Evolutionary conservation across 2,797 vertebrate species (phyloP).

Genomic region (Pitangus sulphuratus): DNA sequence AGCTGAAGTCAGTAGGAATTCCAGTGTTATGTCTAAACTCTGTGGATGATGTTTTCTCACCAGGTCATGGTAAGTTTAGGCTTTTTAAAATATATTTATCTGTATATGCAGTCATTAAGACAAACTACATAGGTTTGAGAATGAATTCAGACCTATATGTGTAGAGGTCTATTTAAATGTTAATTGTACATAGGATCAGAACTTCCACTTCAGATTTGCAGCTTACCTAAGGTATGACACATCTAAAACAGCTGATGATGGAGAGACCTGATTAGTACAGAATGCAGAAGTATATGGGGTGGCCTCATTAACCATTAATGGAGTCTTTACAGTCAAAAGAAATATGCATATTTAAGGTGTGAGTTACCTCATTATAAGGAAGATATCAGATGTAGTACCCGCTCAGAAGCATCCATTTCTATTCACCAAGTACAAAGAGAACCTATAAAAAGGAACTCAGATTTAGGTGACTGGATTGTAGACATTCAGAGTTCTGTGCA

Average conservation of each 20-base stretch:
- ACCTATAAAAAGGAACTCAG: background rate
- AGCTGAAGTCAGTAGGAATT: slow-evolving; percentile 92
- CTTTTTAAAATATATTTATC: background rate
- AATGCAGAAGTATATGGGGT: background rate
- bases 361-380: background rate
- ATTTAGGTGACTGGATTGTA: background rate
- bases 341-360: background rate
- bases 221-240: background rate
- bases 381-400: background rate
- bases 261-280: background rate
- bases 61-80: slow-evolving; percentile 87
- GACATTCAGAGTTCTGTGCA: background rate
- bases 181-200: background rate
- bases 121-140: background rate
- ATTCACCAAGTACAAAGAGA: background rate
- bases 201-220: background rate
- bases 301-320: background rate
- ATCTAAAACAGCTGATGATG: background rate
- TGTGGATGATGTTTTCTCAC: slow-evolving; percentile 96
- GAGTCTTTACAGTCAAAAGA: background rate
- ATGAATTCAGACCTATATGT: background rate
- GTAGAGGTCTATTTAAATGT: background rate
- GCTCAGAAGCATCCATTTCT: background rate
- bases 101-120: background rate
- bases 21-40: slow-evolving; percentile 97